These are phyloP conservation scores for Drosophila eohydei DNA, from an alignment of 2,888 invertebrate genomes.

Conservation along the genomic window DNA sequence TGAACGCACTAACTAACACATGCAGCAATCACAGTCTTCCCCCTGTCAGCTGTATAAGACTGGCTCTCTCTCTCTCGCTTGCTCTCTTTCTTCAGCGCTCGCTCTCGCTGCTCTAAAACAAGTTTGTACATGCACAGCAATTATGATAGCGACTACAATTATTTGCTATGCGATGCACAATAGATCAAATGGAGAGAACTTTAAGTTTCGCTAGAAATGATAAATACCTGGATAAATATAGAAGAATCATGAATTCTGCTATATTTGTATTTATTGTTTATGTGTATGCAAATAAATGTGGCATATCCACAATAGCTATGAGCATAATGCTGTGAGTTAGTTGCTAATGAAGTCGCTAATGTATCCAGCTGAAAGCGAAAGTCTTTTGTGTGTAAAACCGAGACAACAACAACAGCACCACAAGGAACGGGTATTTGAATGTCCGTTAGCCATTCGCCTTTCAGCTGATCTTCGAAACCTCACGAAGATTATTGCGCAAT, in stretches of 20 bases:
- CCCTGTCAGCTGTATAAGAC: conserved; percentile 20
- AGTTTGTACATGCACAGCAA: conserved; percentile 9
- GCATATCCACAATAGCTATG: conserved; percentile 10
- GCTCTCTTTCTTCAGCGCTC: conserved; percentile 2
- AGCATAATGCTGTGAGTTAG: conserved; percentile 10
- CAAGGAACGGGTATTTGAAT: conserved; percentile 4
- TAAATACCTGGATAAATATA: background rate
- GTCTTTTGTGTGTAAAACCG: conserved; percentile 15
- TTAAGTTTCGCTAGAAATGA: background rate
- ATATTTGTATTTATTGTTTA: background rate
- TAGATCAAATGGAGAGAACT: conserved; percentile 10
- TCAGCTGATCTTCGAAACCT: conserved; percentile 25
- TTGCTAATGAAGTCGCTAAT: conserved; percentile 41
- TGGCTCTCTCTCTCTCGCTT: conserved; percentile 2
- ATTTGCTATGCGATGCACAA: conserved; percentile 23
- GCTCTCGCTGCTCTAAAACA: conserved; percentile 5
- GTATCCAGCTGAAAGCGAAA: conserved; percentile 46
- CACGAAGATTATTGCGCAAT: conserved; percentile 11
- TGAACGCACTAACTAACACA: conserved; percentile 26
- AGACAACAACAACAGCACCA: background rate
- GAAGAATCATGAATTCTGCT: background rate
- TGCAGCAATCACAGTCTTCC: conserved; percentile 37
- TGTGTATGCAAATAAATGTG: conserved; percentile 8
- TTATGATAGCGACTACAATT: conserved; percentile 15
- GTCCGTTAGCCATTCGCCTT: conserved; percentile 4